phyloP scores from a whole-genome alignment of 2,888 invertebrate genomes.

The Brenthis ino region DNA sequence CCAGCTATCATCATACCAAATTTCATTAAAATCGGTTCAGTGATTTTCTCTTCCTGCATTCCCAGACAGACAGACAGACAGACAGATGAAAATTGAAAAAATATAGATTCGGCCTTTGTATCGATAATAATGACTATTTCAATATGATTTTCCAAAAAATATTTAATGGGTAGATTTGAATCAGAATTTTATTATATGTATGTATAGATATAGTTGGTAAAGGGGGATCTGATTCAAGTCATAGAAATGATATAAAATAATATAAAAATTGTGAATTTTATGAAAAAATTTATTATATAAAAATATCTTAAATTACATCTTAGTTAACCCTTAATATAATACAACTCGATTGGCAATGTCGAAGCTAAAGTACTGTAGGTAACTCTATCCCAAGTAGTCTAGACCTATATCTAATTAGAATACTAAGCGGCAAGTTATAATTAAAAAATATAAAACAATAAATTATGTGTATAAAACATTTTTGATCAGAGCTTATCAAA shows the following conservation, averaged over 20 bases:
- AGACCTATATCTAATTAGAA: slow-evolving; percentile 29
- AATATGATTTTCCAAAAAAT: no score
- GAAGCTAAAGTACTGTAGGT: slow-evolving; percentile 33
- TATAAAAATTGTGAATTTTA: slow-evolving; percentile 9
- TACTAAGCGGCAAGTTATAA: slow-evolving; percentile 40
- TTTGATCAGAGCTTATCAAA: slow-evolving; percentile 20
- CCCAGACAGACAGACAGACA: no score
- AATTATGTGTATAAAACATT: slow-evolving; percentile 39
- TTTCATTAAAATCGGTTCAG: no score
- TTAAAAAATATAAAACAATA: slow-evolving; percentile 39
- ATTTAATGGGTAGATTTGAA: no score
- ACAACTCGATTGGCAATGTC: slow-evolving; percentile 41
- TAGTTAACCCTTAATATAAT: slow-evolving; percentile 33
- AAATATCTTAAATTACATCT: slow-evolving; percentile 31
- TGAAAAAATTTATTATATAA: slow-evolving; percentile 37
- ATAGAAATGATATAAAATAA: neutral
- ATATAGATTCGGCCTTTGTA: no score
- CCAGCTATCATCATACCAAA: no score
- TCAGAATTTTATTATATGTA: no score
- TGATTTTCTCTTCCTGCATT: no score
- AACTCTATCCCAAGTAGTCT: slow-evolving; percentile 33
- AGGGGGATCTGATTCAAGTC: no score
- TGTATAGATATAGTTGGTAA: no score
- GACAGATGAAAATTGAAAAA: no score
- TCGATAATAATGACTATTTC: no score